Evolutionary conservation across 2,113 vertebrate genomes (phyloP), one percentile per base, ranked within the genome.

Genomic region (Laticauda laticaudata): DNA sequence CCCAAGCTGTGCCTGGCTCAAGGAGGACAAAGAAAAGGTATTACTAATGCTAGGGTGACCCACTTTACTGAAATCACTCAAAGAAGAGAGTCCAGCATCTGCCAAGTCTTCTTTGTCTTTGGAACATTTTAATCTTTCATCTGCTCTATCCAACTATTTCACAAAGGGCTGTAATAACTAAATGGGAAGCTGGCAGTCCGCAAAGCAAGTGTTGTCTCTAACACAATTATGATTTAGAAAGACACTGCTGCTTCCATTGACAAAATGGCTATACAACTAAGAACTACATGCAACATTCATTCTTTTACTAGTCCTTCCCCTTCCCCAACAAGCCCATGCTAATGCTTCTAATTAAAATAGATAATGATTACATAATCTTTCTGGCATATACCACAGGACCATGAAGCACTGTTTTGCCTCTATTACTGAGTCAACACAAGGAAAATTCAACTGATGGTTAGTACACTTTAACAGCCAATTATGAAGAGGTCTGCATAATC

Each of bases 61-160:
- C 92, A 53, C 91, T 93, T 87, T 87, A 91, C 53, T 61, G 48
- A 55, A 92, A 45, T 93, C 93, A 54, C n/a, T 87, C 14, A 90
- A 34, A 26, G 92, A 89, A 0, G 53, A 92, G 51, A 69, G 81
- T 48, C 48, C 55, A 85, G 54, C 55, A 95, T 1, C 26, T 54
- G 53, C 18, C 48, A 86, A 75, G 51, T 55, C 75, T 57, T 57
- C 23, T 92, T 81, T 51, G 88, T 69, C 64, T 34, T 87, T 2
- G 12, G 10, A 1, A 34, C 0, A 88, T 91, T 69, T 64, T 59
- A 90, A 20, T 39, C 5, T 87, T 56, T 81, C 14, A 88, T 55
- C 90, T 87, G 45, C 7, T 21, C 24, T 2, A 88, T 88, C 34
- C 91, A 87, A 93, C 91, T n/a, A 53, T 51, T 92, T 43, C 93